A percentile compares a stretch with the other conserved stretches of the same genome.
Evolutionary conservation across 2,113 vertebrate genomes (phyloP).

Genomic region (Myiopsitta monachus): DNA sequence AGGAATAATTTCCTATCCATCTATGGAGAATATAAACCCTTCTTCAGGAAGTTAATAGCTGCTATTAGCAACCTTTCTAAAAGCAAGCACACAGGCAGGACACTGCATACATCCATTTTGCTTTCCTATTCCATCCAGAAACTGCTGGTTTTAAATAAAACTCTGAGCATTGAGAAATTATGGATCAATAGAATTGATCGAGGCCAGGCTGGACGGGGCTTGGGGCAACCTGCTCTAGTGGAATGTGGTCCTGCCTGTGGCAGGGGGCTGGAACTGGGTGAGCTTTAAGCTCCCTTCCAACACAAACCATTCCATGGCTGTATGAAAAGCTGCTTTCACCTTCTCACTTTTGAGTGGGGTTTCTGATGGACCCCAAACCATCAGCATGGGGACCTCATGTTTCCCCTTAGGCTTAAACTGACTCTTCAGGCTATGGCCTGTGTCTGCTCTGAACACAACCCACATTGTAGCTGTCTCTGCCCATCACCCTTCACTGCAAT

Average conservation of each 20-base stretch:
- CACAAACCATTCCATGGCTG: fast-evolving
- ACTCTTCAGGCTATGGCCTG: not conserved
- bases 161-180: too few species aligned
- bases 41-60: not conserved
- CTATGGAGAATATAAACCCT: not conserved
- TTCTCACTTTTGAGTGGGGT: too few species aligned
- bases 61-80: not conserved
- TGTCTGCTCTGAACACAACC: not conserved
- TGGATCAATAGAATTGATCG: too few species aligned
- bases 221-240: not conserved
- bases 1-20: not conserved
- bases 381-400: too few species aligned
- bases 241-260: fast-evolving
- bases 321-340: too few species aligned
- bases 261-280: too few species aligned
- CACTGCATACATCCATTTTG: fast-evolving
- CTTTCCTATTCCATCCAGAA: not conserved
- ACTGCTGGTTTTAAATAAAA: too few species aligned
- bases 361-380: too few species aligned
- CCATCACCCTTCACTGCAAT: fast-evolving
- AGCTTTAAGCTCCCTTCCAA: too few species aligned
- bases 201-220: not conserved
- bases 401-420: not conserved
- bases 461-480: fast-evolving
- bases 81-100: not conserved